Conservation (phyloP, 2,113 vertebrate genomes). For the western clawed frog (Xenopus tropicalis) region DNA sequence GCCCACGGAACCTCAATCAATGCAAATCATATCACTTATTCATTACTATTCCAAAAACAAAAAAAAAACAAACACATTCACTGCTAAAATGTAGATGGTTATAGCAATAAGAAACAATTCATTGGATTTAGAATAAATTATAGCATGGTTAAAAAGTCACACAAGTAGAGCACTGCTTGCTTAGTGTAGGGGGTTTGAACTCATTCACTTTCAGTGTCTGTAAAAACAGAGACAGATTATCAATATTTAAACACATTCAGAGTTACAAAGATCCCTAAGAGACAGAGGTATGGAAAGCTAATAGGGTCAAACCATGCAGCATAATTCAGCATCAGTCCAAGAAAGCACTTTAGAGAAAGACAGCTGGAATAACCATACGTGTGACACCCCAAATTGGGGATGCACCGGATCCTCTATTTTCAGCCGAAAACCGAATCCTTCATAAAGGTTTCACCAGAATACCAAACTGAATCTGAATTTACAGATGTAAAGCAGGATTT, state of each 20-base stretch:
- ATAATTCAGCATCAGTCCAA: not conserved
- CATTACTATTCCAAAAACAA: constrained; percentile 12
- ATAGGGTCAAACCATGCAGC: not conserved
- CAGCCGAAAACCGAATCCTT: no score
- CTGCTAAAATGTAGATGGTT: not conserved
- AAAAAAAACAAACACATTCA: not conserved
- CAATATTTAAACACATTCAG: not conserved
- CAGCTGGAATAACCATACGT: not conserved
- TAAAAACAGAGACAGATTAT: not conserved
- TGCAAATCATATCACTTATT: constrained; percentile 40
- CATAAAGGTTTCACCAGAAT: no score
- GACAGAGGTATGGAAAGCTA: not conserved
- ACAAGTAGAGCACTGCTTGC: not conserved
- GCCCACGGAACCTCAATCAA: constrained; percentile 37
- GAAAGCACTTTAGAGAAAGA: not conserved
- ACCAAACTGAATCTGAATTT: no score
- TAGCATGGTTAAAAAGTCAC: no score
- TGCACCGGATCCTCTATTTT: no score
- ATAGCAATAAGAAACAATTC: not conserved
- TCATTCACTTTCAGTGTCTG: not conserved
- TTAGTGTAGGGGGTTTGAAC: not conserved
- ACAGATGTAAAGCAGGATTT: no score
- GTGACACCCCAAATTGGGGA: no score
- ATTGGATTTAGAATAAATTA: not conserved
- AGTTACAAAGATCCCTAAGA: not conserved